These are phyloP conservation scores for Zhengitettix transpicula DNA, from an alignment of 2,888 invertebrate species.

Conservation along the genomic window DNA sequence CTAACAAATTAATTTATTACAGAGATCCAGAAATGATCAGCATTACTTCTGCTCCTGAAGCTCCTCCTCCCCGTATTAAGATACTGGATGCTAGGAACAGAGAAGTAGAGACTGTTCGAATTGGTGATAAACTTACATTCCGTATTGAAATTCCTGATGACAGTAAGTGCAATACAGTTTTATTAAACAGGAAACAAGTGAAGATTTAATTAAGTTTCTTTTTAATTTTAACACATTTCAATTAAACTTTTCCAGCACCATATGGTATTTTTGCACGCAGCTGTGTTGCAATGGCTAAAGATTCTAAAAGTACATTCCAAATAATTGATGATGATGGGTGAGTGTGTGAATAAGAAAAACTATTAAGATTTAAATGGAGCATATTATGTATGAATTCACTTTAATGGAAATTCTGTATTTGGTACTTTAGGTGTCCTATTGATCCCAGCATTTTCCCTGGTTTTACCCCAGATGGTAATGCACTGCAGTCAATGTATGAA, in stretches of 20 bases:
- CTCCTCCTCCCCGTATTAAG: conserved; percentile 83
- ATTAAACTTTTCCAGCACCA: conserved; percentile 48
- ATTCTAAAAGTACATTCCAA: conserved; percentile 88
- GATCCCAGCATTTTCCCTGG: conserved; percentile 88
- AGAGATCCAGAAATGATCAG: conserved; percentile 92
- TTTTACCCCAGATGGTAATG: conserved; percentile 79
- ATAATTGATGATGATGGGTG: conserved; percentile 89
- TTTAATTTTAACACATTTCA: not conserved
- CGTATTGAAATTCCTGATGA: conserved; percentile 92
- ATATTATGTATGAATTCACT: not conserved
- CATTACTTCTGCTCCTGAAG: conserved; percentile 87
- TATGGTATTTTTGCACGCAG: conserved; percentile 91
- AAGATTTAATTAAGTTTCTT: too few relatives aligned
- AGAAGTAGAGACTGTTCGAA: conserved; percentile 86
- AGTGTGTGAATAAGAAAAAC: conserved; percentile 16
- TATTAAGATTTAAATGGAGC: not conserved
- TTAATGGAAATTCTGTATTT: conserved; percentile 3
- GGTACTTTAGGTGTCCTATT: conserved; percentile 56
- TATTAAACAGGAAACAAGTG: too few relatives aligned
- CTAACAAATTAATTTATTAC: conserved; percentile 14
- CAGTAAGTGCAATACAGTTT: conserved; percentile 43
- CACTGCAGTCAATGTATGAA: conserved; percentile 79
- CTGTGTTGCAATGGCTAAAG: conserved; percentile 93
- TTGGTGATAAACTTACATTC: conserved; percentile 87
- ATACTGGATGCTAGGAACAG: conserved; percentile 72